These are phyloP conservation scores for Orthosia gothica DNA, from an alignment of 2,888 invertebrate genomes.

Conservation along the genomic window DNA sequence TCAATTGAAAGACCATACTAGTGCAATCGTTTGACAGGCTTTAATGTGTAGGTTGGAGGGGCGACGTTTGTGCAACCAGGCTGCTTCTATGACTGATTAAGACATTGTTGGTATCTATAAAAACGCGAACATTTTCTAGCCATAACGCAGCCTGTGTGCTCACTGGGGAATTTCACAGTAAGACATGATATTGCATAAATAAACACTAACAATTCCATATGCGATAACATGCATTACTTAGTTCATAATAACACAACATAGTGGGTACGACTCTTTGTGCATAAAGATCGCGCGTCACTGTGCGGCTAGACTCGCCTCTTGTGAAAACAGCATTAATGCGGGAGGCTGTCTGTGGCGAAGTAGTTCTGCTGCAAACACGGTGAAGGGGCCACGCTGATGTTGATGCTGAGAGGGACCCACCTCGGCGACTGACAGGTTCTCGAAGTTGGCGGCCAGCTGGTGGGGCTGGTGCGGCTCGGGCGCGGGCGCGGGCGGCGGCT, in stretches of 20 bases:
- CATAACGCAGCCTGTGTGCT: constrained; percentile 18
- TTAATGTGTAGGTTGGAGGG: neutral
- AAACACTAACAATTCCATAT: constrained; percentile 5
- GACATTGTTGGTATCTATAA: neutral
- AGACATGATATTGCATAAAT: constrained; percentile 29
- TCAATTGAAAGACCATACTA: neutral
- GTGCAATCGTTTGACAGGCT: neutral
- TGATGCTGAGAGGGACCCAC: constrained; percentile 69
- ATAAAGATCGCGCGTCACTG: constrained; percentile 49
- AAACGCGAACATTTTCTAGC: neutral
- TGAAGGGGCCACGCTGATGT: constrained; percentile 57
- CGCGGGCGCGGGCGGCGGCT: constrained; percentile 77
- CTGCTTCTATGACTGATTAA: constrained; percentile 6
- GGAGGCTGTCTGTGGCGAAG: constrained; percentile 62
- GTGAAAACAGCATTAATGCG: constrained; percentile 63
- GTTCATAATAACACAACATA: constrained; percentile 36
- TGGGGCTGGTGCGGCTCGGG: constrained; percentile 77
- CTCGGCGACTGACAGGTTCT: constrained; percentile 85
- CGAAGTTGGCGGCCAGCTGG: constrained; percentile 87
- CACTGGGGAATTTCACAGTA: constrained; percentile 13
- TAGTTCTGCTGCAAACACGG: constrained; percentile 62
- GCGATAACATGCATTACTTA: constrained; percentile 20
- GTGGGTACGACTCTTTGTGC: constrained; percentile 43
- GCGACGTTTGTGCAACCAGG: constrained; percentile 1
- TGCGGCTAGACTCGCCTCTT: constrained; percentile 62